A percentile compares a stretch with the other conserved stretches of the same genome.
Conservation (phyloP, 2,113 vertebrate genomes). For the Aspiorhynchus laticeps region DNA sequence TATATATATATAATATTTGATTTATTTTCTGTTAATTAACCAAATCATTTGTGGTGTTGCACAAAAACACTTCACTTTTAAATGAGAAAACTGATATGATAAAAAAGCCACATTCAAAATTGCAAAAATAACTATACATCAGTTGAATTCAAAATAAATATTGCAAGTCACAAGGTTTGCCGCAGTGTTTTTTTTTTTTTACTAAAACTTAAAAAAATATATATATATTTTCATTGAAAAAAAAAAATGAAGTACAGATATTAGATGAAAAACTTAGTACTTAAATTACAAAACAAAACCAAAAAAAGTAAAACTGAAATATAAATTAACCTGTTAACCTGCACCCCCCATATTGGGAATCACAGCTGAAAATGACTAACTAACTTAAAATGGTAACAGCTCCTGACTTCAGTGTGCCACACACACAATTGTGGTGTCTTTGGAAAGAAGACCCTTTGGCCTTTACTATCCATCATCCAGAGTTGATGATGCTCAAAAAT, state of each 20-base stretch:
- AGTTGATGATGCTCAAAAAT: too few species aligned
- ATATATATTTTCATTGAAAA: too few species aligned
- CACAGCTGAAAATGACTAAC: too few species aligned
- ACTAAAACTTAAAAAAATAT: background rate
- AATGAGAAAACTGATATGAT: background rate
- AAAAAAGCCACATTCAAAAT: background rate
- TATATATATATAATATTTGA: too few species aligned
- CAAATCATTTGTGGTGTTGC: background rate
- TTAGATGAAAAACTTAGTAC: background rate
- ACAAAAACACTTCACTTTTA: background rate
- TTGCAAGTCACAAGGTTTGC: background rate
- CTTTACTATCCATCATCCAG: too few species aligned
- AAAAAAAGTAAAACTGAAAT: background rate
- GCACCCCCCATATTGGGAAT: too few species aligned
- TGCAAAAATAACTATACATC: background rate
- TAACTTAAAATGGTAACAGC: too few species aligned
- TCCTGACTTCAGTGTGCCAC: too few species aligned
- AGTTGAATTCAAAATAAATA: background rate
- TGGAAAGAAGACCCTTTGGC: too few species aligned
- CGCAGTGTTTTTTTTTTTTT: background rate
- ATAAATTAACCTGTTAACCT: too few species aligned
- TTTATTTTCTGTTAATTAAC: background rate
- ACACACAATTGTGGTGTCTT: too few species aligned
- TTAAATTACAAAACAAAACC: background rate
- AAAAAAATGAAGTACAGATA: background rate